phyloP scores from a whole-genome alignment of 2,888 invertebrate genomes.

The Caprella mutica region DNA sequence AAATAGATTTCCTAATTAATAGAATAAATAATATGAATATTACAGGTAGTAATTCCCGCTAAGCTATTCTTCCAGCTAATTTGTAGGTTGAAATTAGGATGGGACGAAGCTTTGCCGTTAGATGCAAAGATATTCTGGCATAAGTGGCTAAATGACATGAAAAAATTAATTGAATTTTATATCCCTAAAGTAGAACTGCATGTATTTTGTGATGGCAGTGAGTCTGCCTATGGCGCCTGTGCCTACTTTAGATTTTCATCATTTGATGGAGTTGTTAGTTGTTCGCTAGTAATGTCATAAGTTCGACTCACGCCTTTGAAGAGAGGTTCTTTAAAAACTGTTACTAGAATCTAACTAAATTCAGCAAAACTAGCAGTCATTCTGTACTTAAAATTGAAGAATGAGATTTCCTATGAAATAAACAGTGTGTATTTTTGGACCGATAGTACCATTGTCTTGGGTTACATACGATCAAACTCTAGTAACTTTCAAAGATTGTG shows the following conservation, averaged over 20 bases:
- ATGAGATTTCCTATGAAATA: not conserved
- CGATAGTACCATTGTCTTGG: not conserved
- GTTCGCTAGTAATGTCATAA: not conserved
- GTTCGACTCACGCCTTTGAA: not conserved
- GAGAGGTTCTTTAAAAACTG: not conserved
- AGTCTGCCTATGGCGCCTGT: not conserved
- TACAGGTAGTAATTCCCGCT: not conserved
- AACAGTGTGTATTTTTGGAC: too few species aligned
- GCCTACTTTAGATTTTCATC: not conserved
- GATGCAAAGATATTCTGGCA: not conserved
- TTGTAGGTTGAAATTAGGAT: not conserved
- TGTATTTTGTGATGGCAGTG: not conserved
- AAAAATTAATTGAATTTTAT: not conserved
- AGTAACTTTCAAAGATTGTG: not conserved
- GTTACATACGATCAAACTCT: not conserved
- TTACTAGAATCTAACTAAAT: not conserved
- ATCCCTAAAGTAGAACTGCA: not conserved
- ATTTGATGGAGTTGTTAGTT: not conserved
- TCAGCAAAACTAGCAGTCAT: not conserved
- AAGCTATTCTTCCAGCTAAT: not conserved
- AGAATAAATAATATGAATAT: too few species aligned
- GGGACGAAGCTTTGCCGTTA: not conserved
- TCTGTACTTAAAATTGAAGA: not conserved
- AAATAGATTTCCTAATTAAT: too few species aligned
- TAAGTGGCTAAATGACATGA: not conserved